phyloP scores from a whole-genome alignment of 2,797 vertebrate genomes.

The Calcarius lapponicus region DNA sequence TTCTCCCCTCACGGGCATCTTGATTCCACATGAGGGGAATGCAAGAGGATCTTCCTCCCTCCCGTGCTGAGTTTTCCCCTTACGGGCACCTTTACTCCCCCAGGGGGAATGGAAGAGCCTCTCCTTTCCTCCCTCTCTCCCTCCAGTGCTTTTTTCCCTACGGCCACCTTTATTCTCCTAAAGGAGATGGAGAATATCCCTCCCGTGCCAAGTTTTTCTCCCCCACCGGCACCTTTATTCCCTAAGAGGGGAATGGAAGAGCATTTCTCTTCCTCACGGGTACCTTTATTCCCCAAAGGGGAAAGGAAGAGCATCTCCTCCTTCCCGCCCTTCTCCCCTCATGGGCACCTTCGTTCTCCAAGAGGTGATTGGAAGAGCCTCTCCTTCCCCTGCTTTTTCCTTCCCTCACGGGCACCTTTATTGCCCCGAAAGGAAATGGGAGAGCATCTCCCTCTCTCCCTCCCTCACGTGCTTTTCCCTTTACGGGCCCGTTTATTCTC shows the following conservation, averaged over 20 bases:
- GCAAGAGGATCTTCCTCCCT: background rate
- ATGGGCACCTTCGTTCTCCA: background rate
- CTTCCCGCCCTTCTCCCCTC: background rate
- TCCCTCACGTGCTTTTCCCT: background rate
- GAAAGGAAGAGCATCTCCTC: too few relatives aligned
- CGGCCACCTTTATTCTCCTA: background rate
- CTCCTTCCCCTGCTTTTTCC: background rate
- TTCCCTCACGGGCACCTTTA: background rate
- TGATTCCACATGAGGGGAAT: background rate
- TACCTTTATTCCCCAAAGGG: background rate
- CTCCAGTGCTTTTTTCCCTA: too few relatives aligned
- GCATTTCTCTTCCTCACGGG: background rate
- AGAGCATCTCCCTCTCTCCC: background rate
- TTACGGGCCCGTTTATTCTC: background rate
- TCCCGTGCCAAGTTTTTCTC: too few relatives aligned
- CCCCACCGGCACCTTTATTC: background rate
- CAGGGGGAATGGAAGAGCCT: too few relatives aligned
- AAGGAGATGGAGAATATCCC: background rate
- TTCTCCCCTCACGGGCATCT: background rate
- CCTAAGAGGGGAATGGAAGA: background rate
- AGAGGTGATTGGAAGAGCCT: background rate
- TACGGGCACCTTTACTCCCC: background rate
- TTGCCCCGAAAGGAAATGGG: background rate
- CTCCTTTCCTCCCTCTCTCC: too few relatives aligned
- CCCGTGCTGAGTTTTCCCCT: background rate